These are phyloP conservation scores for Zelostemma sp. DNA, from an alignment of 1,140 invertebrate genomes.

Conservation along the genomic window DNA sequence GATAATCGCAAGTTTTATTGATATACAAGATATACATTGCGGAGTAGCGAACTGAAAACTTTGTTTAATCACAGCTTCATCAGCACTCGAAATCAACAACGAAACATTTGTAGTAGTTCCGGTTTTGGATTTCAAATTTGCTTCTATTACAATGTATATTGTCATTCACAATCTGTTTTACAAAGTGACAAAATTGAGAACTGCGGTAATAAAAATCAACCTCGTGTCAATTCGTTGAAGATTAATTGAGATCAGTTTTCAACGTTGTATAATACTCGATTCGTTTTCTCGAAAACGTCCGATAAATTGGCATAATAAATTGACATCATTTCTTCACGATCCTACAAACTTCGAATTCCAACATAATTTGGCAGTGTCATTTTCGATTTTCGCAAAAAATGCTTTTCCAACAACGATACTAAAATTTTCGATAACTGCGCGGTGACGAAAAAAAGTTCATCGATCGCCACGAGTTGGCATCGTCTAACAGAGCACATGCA, in stretches of 20 bases:
- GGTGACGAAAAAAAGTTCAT: no score
- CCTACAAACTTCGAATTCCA: not conserved
- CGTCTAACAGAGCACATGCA: slow-evolving; percentile 33
- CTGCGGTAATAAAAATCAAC: no score
- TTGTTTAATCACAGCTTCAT: slow-evolving; percentile 1
- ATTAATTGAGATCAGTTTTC: not conserved
- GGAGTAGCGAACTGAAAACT: slow-evolving; percentile 47
- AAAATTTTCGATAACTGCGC: slow-evolving; percentile 1
- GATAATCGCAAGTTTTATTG: slow-evolving; percentile 64
- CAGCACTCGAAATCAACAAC: slow-evolving; percentile 22
- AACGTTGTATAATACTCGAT: no score
- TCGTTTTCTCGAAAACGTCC: no score
- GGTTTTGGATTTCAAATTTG: not conserved
- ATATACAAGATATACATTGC: slow-evolving; percentile 69
- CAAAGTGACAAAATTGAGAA: no score
- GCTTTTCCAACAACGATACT: no score
- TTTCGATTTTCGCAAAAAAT: no score
- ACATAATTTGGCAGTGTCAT: not conserved
- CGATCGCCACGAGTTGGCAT: slow-evolving; percentile 25
- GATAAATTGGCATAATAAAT: not conserved
- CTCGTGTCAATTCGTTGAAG: slow-evolving; percentile 3
- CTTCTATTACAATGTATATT: slow-evolving; percentile 33
- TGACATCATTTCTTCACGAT: not conserved
- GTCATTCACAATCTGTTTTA: slow-evolving; percentile 32
- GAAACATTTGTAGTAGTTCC: not conserved